Percentiles rank a stretch among this genome's conserved stretches.
phyloP scores from a whole-genome alignment of 2,888 invertebrate genomes.

The Phaedon cochleariae region DNA sequence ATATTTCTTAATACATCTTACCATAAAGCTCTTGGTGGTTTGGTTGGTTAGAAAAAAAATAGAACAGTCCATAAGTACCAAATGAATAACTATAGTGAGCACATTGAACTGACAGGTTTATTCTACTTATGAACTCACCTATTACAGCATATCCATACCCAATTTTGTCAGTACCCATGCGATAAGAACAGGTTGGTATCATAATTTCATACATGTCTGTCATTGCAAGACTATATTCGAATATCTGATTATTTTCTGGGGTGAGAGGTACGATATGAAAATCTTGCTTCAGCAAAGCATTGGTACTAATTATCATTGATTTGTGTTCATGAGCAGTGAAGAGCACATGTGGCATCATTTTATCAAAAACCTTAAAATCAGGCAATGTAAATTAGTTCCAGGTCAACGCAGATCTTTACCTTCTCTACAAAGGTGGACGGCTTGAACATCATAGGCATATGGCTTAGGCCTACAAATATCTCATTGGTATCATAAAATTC shows the following conservation, averaged over 20 bases:
- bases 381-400: background rate
- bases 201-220: conserved; percentile 75
- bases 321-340: conserved; percentile 77
- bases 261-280: conserved; percentile 54
- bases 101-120: too few species aligned
- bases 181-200: conserved; percentile 94
- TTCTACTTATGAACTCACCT: too few species aligned
- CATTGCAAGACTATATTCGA: conserved; percentile 61
- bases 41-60: too few species aligned
- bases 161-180: conserved; percentile 90
- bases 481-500: conserved; percentile 59
- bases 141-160: conserved; percentile 87
- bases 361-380: conserved; percentile 66
- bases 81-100: too few species aligned
- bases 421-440: conserved; percentile 66
- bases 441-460: conserved; percentile 72
- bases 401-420: conserved; percentile 51
- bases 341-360: conserved; percentile 73
- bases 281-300: conserved; percentile 52
- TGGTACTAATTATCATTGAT: conserved; percentile 68
- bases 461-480: conserved; percentile 75
- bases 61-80: too few species aligned
- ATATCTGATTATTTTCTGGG: conserved; percentile 58
- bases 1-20: too few species aligned
- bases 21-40: too few species aligned